These are phyloP conservation scores for Xanthorhoe designata DNA, from an alignment of 2,888 invertebrate genomes.

Conservation along the genomic window DNA sequence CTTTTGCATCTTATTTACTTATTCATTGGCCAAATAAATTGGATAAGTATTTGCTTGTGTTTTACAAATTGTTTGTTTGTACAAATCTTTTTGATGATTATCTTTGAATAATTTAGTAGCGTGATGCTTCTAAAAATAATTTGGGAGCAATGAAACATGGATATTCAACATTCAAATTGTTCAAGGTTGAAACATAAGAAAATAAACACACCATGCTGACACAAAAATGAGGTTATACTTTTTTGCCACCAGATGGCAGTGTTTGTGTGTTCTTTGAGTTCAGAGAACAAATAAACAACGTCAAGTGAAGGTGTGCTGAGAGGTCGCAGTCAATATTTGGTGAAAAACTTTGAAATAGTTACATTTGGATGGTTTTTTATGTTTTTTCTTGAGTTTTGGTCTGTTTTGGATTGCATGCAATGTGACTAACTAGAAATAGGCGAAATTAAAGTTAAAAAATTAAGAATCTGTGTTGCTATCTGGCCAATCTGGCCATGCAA, in stretches of 20 bases:
- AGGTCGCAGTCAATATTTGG: conserved; percentile 51
- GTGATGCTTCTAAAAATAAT: no score
- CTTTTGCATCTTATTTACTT: no score
- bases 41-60: no score
- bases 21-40: no score
- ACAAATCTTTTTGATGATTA: no score
- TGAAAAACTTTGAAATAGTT: conserved; percentile 51
- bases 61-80: no score
- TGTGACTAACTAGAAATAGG: no score
- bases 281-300: conserved; percentile 58
- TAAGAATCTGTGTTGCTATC: no score
- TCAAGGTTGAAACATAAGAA: conserved; percentile 23
- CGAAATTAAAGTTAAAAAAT: no score
- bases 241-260: conserved; percentile 57
- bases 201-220: conserved; percentile 31
- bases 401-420: background rate
- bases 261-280: conserved; percentile 43
- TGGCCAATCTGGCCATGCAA: no score
- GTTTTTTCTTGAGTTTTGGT: conserved; percentile 8
- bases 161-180: background rate
- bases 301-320: conserved; percentile 53
- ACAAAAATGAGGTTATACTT: conserved; percentile 45
- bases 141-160: background rate
- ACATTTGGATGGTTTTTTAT: conserved; percentile 49
- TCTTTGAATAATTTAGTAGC: no score